These are phyloP conservation scores for Balaeniceps rex DNA, from an alignment of 2,113 vertebrate species.

Conservation along the genomic window DNA sequence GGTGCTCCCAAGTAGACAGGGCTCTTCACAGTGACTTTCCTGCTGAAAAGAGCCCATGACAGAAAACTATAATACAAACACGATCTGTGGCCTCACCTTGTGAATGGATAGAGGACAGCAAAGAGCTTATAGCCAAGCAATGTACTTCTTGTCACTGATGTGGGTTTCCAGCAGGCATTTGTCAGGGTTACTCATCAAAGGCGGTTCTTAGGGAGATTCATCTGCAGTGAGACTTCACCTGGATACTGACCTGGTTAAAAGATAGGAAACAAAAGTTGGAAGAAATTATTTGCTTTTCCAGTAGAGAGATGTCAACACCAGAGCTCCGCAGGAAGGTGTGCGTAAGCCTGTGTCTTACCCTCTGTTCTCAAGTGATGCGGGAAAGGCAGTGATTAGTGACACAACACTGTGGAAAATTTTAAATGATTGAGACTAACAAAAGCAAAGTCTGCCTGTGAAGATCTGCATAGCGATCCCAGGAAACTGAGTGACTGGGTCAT, in stretches of 20 bases:
- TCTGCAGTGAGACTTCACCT: not conserved
- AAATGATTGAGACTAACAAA: not conserved
- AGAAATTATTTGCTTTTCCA: not conserved
- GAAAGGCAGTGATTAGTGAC: not conserved
- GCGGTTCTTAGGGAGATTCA: not conserved
- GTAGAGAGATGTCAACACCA: not conserved
- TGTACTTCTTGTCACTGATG: fast-evolving
- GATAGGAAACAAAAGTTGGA: not conserved
- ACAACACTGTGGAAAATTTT: not conserved
- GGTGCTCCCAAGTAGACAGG: not conserved
- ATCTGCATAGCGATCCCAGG: not conserved
- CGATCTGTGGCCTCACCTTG: not conserved
- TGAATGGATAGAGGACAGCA: not conserved
- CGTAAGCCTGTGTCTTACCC: not conserved
- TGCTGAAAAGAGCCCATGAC: not conserved
- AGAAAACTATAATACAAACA: not conserved
- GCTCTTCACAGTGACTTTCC: not conserved
- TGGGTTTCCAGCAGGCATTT: not conserved
- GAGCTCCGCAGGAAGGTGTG: fast-evolving
- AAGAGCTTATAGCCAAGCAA: not conserved
- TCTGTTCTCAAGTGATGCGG: not conserved
- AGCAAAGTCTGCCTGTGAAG: not conserved
- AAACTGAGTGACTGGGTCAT: not conserved
- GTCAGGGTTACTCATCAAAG: not conserved
- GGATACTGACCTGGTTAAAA: not conserved